A percentile compares a stretch with the other conserved stretches of the same genome.
phyloP scores from a whole-genome alignment of 1,140 invertebrate genomes.

The Drosophila orena region DNA sequence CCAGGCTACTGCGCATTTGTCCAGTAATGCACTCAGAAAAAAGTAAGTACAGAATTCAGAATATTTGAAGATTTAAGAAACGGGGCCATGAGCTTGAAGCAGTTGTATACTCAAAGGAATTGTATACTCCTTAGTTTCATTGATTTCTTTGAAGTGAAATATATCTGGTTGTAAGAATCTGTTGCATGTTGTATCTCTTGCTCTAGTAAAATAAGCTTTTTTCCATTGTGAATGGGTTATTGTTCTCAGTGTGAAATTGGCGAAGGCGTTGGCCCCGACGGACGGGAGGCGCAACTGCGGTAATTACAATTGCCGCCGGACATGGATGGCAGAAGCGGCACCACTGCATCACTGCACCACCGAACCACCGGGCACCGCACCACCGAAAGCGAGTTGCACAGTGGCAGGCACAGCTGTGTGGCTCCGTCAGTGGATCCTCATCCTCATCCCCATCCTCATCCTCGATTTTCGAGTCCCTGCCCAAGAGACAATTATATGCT shows the following conservation, averaged over 20 bases:
- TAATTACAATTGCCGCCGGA: slow-evolving; percentile 83
- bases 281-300: slow-evolving; percentile 81
- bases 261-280: slow-evolving; percentile 78
- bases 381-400: slow-evolving; percentile 41
- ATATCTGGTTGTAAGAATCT: too few species aligned
- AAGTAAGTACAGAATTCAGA: neutral
- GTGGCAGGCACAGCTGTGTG: slow-evolving; percentile 65
- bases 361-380: neutral
- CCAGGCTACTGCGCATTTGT: slow-evolving; percentile 82
- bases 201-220: too few species aligned
- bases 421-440: slow-evolving; percentile 42
- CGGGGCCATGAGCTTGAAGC: too few species aligned
- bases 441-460: slow-evolving; percentile 12
- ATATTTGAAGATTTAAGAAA: too few species aligned
- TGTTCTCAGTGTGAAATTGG: slow-evolving; percentile 38
- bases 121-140: too few species aligned
- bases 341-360: slow-evolving; percentile 6
- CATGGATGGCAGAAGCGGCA: slow-evolving; percentile 64
- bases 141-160: too few species aligned
- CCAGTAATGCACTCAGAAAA: slow-evolving; percentile 31
- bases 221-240: too few species aligned
- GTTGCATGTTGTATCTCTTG: too few species aligned
- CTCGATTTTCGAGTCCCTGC: slow-evolving; percentile 44
- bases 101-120: too few species aligned
- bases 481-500: slow-evolving; percentile 81